Percentiles rank a stretch among this genome's conserved stretches.
Evolutionary conservation across 2,113 vertebrate genomes (phyloP).

Genomic region (Asarcornis scutulata): DNA sequence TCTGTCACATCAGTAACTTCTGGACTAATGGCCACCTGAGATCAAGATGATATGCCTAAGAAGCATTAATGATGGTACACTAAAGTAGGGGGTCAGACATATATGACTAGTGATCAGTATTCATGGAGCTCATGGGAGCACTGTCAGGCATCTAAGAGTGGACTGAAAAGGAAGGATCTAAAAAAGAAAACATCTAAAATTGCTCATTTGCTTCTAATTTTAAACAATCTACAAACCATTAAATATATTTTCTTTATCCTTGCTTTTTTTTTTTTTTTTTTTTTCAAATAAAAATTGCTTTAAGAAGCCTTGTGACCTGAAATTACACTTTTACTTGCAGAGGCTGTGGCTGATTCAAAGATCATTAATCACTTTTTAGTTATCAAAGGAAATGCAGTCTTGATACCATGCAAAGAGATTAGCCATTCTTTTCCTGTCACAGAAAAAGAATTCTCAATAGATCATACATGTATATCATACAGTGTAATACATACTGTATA

Average conservation of each 20-base stretch:
- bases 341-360: neutral
- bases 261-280: neutral
- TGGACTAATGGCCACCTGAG: neutral
- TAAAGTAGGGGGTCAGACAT: neutral
- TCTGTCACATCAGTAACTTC: constrained; percentile 9
- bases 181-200: neutral
- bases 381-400: neutral
- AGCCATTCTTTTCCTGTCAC: rapidly evolving
- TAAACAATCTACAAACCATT: neutral
- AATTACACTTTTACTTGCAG: neutral
- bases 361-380: neutral
- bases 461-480: neutral
- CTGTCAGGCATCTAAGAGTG: neutral
- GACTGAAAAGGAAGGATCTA: neutral
- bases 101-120: neutral
- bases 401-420: rapidly evolving
- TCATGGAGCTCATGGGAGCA: neutral
- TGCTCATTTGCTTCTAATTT: neutral
- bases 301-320: neutral
- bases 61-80: neutral
- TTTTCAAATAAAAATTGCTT: neutral
- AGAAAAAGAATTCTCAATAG: neutral
- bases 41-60: neutral
- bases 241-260: neutral
- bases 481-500: neutral